A percentile compares a stretch with the other conserved stretches of the same genome.
Conservation (phyloP, 2,888 invertebrate genomes). For the Brachyptera risi region DNA sequence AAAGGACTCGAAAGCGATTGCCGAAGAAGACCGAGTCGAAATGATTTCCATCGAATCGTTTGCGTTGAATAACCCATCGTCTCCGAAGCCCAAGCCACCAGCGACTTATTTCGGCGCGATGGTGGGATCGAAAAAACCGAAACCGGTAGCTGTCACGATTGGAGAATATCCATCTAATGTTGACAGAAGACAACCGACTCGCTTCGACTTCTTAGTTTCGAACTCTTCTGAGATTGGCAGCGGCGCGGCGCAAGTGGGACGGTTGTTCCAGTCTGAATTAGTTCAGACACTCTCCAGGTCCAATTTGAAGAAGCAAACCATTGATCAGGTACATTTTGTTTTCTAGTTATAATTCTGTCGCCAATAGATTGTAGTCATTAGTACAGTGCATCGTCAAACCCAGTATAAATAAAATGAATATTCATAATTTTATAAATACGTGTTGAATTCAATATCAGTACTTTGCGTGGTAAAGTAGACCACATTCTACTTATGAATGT, state of each 20-base stretch:
- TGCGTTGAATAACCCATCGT: constrained; percentile 61
- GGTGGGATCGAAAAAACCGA: constrained; percentile 13
- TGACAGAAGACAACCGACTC: constrained; percentile 22
- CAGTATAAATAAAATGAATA: background rate
- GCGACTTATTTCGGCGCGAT: constrained; percentile 55
- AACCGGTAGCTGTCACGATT: constrained; percentile 39
- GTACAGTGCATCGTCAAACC: no score
- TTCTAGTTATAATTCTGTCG: background rate
- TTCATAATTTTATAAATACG: background rate
- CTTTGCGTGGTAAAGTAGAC: background rate
- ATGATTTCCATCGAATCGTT: constrained; percentile 73
- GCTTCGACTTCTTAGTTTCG: constrained; percentile 27
- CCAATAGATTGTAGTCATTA: no score
- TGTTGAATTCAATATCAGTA: no score
- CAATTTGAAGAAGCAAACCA: constrained; percentile 51
- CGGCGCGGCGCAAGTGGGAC: background rate
- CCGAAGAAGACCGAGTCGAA: constrained; percentile 58
- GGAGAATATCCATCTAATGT: constrained; percentile 36
- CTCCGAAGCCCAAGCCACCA: constrained; percentile 61
- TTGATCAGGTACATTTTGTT: constrained; percentile 12
- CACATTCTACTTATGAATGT: no score
- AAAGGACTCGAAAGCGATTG: constrained; percentile 12
- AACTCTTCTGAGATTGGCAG: constrained; percentile 1
- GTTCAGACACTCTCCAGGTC: constrained; percentile 71
- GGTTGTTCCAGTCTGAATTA: constrained; percentile 62